phyloP scores from a whole-genome alignment of 2,888 invertebrate genomes.

The Phrixothrix hirtus region DNA sequence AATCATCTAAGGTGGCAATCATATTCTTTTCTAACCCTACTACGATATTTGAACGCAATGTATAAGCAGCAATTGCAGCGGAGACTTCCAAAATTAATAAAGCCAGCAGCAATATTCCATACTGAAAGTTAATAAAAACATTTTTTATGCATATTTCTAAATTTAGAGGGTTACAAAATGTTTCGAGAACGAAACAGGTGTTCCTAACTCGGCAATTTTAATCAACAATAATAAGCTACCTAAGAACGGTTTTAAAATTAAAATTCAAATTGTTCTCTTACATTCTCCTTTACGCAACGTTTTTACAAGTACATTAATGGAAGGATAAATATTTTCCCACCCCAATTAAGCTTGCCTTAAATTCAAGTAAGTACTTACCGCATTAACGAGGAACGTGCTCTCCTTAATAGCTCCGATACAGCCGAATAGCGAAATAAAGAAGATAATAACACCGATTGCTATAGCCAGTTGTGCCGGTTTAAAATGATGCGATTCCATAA shows the following conservation, averaged over 20 bases:
- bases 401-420: constrained; percentile 82
- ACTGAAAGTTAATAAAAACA: constrained; percentile 49
- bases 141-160: too few relatives aligned
- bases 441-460: constrained; percentile 71
- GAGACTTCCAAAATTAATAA: constrained; percentile 65
- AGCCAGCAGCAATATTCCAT: constrained; percentile 60
- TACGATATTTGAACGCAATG: constrained; percentile 56
- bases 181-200: constrained; percentile 13
- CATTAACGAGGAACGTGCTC: constrained; percentile 72
- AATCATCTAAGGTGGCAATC: constrained; percentile 57
- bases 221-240: constrained; percentile 15
- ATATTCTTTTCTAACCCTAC: constrained; percentile 56
- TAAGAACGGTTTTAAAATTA: constrained; percentile 14
- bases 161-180: too few relatives aligned
- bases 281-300: constrained; percentile 1
- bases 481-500: constrained; percentile 65
- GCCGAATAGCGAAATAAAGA: constrained; percentile 79
- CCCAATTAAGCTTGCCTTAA: too few relatives aligned
- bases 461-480: constrained; percentile 78
- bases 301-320: neutral
- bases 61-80: constrained; percentile 62
- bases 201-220: constrained; percentile 14
- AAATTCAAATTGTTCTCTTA: constrained; percentile 8
- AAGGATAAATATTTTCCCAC: neutral
- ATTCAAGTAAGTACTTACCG: constrained; percentile 59